phyloP scores from a whole-genome alignment of 2,888 invertebrate species.

The Pedicia rivosa region DNA sequence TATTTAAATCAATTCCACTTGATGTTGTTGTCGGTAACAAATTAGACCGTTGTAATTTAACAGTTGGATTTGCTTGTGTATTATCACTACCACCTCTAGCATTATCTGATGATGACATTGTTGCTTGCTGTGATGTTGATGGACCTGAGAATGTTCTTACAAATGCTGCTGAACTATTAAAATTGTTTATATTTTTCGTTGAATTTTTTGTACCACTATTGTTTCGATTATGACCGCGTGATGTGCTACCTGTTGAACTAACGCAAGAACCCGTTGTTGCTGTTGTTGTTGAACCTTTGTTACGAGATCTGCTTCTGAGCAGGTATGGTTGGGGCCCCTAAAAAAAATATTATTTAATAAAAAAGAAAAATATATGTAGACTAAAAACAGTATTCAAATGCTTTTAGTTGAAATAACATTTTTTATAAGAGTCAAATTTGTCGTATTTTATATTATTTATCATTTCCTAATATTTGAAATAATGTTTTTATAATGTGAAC shows the following conservation, averaged over 20 bases:
- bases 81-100: constrained; percentile 8
- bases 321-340: constrained; percentile 15
- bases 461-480: no score
- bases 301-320: constrained; percentile 29
- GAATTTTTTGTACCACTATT: constrained; percentile 19
- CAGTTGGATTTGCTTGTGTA: constrained; percentile 10
- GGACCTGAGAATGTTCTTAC: constrained; percentile 15
- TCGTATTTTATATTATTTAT: no score
- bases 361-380: no score
- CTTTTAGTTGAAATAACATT: no score
- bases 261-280: constrained; percentile 30
- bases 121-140: constrained; percentile 11
- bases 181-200: constrained; percentile 13
- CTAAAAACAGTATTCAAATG: no score
- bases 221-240: constrained; percentile 13
- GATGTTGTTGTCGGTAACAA: constrained; percentile 8
- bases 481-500: no score
- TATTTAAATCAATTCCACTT: no score
- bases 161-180: constrained; percentile 12
- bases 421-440: no score
- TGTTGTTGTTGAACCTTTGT: constrained; percentile 18
- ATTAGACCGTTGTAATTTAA: constrained; percentile 11
- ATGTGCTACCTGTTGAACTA: constrained; percentile 18
- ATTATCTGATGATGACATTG: constrained; percentile 23
- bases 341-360: no score